Evolutionary conservation across 2,888 invertebrate species (phyloP).

Genomic region (Rhaphigaster nebulosa): DNA sequence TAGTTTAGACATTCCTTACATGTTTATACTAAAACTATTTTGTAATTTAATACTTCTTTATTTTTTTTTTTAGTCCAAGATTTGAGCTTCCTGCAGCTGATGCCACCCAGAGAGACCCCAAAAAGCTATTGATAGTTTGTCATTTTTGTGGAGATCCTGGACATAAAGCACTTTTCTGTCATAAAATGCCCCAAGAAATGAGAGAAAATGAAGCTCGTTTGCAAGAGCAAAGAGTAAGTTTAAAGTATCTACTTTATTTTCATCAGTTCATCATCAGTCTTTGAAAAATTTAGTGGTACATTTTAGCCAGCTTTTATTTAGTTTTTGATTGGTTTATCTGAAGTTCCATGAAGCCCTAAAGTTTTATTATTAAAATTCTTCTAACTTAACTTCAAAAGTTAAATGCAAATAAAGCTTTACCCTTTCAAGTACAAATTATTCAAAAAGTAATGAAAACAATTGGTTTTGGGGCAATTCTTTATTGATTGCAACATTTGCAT

Average conservation of each 20-base stretch:
- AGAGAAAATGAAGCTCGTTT: slow-evolving; percentile 62
- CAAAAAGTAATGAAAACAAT: too few species aligned
- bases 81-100: slow-evolving; percentile 95
- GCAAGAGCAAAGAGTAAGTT: slow-evolving; percentile 50
- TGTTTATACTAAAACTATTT: background rate
- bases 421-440: too few species aligned
- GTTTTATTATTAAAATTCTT: too few species aligned
- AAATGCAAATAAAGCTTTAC: too few species aligned
- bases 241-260: background rate
- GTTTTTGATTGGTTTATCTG: too few species aligned
- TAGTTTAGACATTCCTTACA: too few species aligned
- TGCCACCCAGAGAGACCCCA: slow-evolving; percentile 83
- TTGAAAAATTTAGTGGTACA: too few species aligned
- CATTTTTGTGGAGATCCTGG: slow-evolving; percentile 97
- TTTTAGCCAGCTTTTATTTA: too few species aligned
- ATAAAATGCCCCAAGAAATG: slow-evolving; percentile 82
- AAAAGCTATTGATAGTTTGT: slow-evolving; percentile 88
- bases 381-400: too few species aligned
- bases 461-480: too few species aligned
- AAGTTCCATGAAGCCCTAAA: too few species aligned
- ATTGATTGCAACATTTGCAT: too few species aligned
- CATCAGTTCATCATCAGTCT: background rate
- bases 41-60: background rate
- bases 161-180: slow-evolving; percentile 95
- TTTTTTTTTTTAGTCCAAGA: slow-evolving; percentile 75